Evolutionary conservation across 2,888 invertebrate species (phyloP).

Genomic region (Heliconius erato): DNA sequence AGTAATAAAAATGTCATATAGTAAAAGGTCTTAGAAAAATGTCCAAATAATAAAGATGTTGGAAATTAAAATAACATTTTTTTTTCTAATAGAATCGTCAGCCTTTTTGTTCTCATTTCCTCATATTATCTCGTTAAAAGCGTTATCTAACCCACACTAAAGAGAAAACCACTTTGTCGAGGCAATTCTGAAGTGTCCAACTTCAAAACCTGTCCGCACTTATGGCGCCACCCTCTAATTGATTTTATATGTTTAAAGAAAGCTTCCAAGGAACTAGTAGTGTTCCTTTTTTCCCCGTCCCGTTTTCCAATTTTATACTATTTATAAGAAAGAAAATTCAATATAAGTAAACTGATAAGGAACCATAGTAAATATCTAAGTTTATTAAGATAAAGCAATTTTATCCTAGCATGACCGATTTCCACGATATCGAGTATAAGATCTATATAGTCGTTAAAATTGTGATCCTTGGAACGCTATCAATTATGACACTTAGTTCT

Average conservation of each 20-base stretch:
- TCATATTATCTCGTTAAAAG: slow-evolving; percentile 15
- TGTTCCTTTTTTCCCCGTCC: too few relatives aligned
- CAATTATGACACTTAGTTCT: slow-evolving; percentile 31
- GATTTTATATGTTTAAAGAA: slow-evolving; percentile 10
- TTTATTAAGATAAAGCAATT: not conserved
- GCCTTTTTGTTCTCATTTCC: not conserved
- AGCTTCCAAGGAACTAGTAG: not conserved
- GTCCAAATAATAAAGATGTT: too few relatives aligned
- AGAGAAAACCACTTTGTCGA: slow-evolving; percentile 12
- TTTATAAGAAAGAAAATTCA: not conserved
- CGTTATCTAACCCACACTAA: not conserved
- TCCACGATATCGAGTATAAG: too few relatives aligned
- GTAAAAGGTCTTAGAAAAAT: too few relatives aligned
- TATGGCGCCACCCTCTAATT: slow-evolving; percentile 8
- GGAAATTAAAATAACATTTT: not conserved
- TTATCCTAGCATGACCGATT: not conserved
- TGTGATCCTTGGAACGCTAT: slow-evolving; percentile 18
- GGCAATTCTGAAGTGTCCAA: slow-evolving; percentile 20
- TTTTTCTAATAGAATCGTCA: not conserved
- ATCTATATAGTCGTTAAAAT: not conserved
- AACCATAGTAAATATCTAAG: not conserved
- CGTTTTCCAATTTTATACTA: not conserved
- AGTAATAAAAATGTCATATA: too few relatives aligned
- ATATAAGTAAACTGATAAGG: not conserved
- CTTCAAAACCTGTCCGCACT: slow-evolving; percentile 26